Evolutionary conservation across 2,797 vertebrate species (phyloP).

Genomic region (Kryptolebias ocellatus): DNA sequence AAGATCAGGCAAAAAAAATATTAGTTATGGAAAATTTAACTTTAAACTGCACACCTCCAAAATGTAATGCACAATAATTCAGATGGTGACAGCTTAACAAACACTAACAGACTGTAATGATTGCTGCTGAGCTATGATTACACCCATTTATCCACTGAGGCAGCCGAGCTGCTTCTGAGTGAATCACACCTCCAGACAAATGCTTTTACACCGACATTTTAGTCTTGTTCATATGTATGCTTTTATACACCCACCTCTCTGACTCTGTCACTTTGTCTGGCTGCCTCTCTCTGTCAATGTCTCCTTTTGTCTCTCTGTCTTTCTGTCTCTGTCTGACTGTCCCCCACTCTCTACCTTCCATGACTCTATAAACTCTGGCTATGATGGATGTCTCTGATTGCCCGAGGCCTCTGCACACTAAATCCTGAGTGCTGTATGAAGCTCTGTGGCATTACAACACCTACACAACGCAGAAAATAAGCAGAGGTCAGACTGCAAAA

Average conservation of each 20-base stretch:
- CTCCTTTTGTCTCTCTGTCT: conserved; percentile 41
- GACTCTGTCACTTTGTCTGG: conserved; percentile 49
- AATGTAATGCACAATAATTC: conserved; percentile 43
- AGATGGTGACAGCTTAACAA: conserved; percentile 37
- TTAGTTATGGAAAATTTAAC: not conserved
- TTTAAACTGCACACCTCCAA: conserved; percentile 29
- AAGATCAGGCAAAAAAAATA: not conserved
- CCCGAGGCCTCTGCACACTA: conserved; percentile 50
- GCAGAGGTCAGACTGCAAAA: conserved; percentile 13
- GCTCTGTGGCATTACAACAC: conserved; percentile 56
- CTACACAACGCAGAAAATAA: conserved; percentile 49
- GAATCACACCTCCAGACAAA: conserved; percentile 69
- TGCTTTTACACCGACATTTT: conserved; percentile 66
- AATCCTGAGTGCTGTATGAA: conserved; percentile 41
- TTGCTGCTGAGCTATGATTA: conserved; percentile 59
- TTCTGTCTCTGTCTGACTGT: conserved; percentile 22
- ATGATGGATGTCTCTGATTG: conserved; percentile 69
- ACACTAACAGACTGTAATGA: conserved; percentile 44
- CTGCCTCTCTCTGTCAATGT: conserved; percentile 49
- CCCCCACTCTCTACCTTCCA: conserved; percentile 35
- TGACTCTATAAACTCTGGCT: conserved; percentile 49
- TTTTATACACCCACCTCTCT: conserved; percentile 68
- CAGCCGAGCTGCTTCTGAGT: conserved; percentile 54
- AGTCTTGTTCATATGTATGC: conserved; percentile 59
- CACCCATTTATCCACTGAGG: conserved; percentile 59